These are phyloP conservation scores for Numida meleagris DNA, from an alignment of 2,113 vertebrate species.

Conservation along the genomic window DNA sequence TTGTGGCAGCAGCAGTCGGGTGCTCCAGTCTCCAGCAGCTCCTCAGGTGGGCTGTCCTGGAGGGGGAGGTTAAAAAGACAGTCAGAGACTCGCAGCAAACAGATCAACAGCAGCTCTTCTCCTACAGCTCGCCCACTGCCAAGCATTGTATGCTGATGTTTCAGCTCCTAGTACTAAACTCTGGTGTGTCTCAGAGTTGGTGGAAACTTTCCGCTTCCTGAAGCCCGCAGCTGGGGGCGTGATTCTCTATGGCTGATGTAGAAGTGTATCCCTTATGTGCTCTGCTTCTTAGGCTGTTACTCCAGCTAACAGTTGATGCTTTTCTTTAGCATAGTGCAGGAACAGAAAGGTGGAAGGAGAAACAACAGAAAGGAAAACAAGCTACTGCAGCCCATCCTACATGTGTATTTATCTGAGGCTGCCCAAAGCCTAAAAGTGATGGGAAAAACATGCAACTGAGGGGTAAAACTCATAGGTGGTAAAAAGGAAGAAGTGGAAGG, in stretches of 20 bases:
- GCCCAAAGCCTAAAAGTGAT: background rate
- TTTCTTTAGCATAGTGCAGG: background rate
- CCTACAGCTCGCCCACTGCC: background rate
- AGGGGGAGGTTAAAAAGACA: background rate
- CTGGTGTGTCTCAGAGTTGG: background rate
- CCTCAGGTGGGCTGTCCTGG: background rate
- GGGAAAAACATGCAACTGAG: background rate
- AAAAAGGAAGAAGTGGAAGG: background rate
- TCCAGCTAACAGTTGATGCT: background rate
- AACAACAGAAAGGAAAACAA: background rate
- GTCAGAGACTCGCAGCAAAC: background rate
- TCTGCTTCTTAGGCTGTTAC: background rate
- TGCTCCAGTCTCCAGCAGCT: background rate
- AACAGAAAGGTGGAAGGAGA: background rate
- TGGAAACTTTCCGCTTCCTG: background rate
- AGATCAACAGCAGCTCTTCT: background rate
- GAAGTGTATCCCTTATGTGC: rapidly evolving
- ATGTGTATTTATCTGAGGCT: rapidly evolving
- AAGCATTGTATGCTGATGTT: background rate
- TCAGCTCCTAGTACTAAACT: background rate
- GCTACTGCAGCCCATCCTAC: background rate
- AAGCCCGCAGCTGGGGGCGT: background rate
- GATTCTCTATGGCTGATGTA: background rate
- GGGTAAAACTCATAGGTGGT: background rate
- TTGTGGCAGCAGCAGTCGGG: background rate